Conservation (phyloP, 2,888 invertebrate genomes). For the Kuschelorhynchus macadamiae region DNA sequence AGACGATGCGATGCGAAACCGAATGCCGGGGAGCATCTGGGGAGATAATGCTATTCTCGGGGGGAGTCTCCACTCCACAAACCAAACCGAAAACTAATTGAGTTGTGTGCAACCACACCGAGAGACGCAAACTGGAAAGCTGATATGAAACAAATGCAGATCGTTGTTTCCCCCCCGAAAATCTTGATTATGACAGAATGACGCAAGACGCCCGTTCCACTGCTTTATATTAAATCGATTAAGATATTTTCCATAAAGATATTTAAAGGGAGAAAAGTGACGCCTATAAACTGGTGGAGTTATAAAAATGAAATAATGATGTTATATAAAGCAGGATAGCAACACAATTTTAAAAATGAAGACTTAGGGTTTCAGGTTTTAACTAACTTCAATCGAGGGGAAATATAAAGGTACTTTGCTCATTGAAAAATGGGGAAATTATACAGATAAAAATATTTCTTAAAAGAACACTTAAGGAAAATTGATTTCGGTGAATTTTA, state of each 20-base stretch:
- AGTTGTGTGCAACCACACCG: conserved; percentile 61
- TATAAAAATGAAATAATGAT: conserved; percentile 19
- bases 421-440: too few relatives aligned
- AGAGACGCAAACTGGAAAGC: conserved; percentile 53
- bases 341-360: too few relatives aligned
- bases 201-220: conserved; percentile 5
- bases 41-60: conserved; percentile 61
- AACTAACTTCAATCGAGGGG: too few relatives aligned
- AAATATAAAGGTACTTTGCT: too few relatives aligned
- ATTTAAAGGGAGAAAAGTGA: conserved; percentile 24
- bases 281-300: conserved; percentile 7
- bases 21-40: conserved; percentile 55
- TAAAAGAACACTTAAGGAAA: too few relatives aligned
- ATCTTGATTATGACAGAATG: conserved; percentile 58
- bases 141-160: conserved; percentile 62
- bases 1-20: conserved; percentile 44
- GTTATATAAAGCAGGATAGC: too few relatives aligned
- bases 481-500: too few relatives aligned
- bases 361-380: too few relatives aligned
- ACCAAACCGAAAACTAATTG: conserved; percentile 64
- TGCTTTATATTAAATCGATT: conserved; percentile 40
- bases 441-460: too few relatives aligned
- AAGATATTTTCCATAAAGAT: conserved; percentile 37
- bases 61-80: conserved; percentile 58
- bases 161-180: conserved; percentile 55